Evolutionary conservation across 1,140 invertebrate genomes (phyloP).

Genomic region (Microplitis mediator): DNA sequence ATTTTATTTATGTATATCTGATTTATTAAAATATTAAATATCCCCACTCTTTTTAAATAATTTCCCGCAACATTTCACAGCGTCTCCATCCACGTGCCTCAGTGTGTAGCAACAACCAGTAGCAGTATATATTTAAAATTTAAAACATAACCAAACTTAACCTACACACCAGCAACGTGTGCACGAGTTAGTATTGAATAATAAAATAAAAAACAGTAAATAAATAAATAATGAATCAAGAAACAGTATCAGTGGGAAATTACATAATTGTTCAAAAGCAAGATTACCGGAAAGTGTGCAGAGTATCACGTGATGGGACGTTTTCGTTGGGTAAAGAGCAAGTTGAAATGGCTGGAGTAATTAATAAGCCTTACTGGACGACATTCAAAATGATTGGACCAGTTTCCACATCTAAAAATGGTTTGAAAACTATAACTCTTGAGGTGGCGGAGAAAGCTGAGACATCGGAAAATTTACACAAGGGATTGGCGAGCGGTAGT

Average conservation of each 20-base stretch:
- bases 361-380: conserved; percentile 77
- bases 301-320: conserved; percentile 68
- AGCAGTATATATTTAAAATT: no score
- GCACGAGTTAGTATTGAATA: not conserved
- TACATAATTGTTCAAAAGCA: conserved; percentile 78
- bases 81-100: no score
- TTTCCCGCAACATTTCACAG: not conserved
- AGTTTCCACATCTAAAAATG: conserved; percentile 57
- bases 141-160: not conserved
- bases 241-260: conserved; percentile 67
- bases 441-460: conserved; percentile 60
- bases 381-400: conserved; percentile 76
- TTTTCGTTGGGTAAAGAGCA: conserved; percentile 74
- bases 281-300: conserved; percentile 77
- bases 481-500: conserved; percentile 61
- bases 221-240: conserved; percentile 37
- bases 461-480: conserved; percentile 51
- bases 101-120: no score
- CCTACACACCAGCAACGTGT: not conserved
- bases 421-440: conserved; percentile 65
- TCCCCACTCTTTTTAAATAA: no score
- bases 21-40: no score
- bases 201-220: not conserved
- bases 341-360: conserved; percentile 71
- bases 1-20: no score